Evolutionary conservation across 2,113 vertebrate species (phyloP).

Genomic region (Terrapene triunguis): DNA sequence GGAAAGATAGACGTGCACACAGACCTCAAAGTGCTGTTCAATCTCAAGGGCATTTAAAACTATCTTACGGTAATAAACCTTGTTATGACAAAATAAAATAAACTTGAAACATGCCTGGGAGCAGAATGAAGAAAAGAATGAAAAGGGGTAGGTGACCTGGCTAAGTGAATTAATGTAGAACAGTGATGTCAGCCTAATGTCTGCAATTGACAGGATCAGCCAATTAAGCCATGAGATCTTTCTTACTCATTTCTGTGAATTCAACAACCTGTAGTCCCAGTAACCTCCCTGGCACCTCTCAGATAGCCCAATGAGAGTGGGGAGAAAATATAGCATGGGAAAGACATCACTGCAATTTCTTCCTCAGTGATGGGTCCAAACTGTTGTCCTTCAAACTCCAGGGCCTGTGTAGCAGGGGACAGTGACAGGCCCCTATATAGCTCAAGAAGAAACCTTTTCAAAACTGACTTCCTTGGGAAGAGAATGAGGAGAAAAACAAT

Average conservation of each 20-base stretch:
- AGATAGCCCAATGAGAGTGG: not conserved
- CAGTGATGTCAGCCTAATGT: not conserved
- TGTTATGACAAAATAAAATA: slow-evolving; percentile 41
- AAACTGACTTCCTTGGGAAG: not conserved
- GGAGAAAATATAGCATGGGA: not conserved
- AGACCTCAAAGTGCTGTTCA: slow-evolving; percentile 36
- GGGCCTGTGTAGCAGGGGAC: not conserved
- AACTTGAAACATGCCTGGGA: slow-evolving; percentile 16
- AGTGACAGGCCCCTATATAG: not conserved
- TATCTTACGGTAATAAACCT: slow-evolving; percentile 27
- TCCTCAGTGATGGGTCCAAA: not conserved
- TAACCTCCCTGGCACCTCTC: no score
- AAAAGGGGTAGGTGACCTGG: not conserved
- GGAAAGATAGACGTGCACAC: slow-evolving; percentile 26
- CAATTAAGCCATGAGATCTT: not conserved
- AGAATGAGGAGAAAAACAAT: not conserved
- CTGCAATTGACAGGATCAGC: not conserved
- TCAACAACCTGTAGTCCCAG: not conserved
- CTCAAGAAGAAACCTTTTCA: not conserved
- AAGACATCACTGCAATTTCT: not conserved
- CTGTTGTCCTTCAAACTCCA: not conserved
- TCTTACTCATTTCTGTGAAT: not conserved
- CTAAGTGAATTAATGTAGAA: not conserved
- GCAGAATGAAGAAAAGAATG: not conserved
- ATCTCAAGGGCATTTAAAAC: slow-evolving; percentile 44